phyloP scores from a whole-genome alignment of 2,797 vertebrate genomes.

The Tinamus major region DNA sequence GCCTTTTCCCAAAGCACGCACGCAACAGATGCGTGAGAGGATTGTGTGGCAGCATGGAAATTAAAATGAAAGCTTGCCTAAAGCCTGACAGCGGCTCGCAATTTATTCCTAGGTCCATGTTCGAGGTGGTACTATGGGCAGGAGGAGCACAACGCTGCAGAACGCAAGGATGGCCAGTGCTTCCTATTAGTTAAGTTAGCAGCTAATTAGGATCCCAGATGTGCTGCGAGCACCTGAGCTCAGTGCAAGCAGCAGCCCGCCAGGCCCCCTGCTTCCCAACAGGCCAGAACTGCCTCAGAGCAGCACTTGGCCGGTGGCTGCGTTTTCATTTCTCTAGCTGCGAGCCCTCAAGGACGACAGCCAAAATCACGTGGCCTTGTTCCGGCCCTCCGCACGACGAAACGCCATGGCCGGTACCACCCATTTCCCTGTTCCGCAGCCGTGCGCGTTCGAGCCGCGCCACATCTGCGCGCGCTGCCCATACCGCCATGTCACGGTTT shows the following conservation, averaged over 20 bases:
- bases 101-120: accelerated
- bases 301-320: accelerated
- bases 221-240: not conserved
- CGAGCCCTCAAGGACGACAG: not conserved
- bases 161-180: no score
- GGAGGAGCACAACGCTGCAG: not conserved
- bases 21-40: not conserved
- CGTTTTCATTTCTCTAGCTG: not conserved
- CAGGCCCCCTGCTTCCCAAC: not conserved
- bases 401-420: not conserved
- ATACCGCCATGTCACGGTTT: not conserved
- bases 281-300: not conserved
- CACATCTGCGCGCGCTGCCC: not conserved
- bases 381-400: accelerated
- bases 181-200: not conserved
- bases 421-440: not conserved
- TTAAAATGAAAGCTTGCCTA: accelerated
- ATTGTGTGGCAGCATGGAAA: accelerated
- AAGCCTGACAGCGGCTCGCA: not conserved
- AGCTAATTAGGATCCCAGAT: accelerated
- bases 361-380: accelerated
- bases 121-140: accelerated
- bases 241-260: not conserved
- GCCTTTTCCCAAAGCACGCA: accelerated
- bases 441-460: not conserved